These are phyloP conservation scores for Drosophila gaucha DNA, from an alignment of 2,888 invertebrate genomes.

Conservation along the genomic window DNA sequence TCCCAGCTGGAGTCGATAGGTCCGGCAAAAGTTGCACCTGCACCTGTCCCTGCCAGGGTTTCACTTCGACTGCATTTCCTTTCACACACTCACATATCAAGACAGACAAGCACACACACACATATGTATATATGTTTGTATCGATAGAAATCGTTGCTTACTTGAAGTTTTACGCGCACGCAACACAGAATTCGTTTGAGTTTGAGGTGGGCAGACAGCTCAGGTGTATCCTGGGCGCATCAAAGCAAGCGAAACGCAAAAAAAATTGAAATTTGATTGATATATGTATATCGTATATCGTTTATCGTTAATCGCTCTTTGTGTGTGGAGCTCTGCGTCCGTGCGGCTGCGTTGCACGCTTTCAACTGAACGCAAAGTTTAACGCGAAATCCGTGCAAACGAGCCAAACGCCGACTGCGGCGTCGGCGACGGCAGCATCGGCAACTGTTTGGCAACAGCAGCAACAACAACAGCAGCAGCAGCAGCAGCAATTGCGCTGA, in stretches of 20 bases:
- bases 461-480: conserved; percentile 17
- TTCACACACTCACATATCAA: conserved; percentile 20
- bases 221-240: conserved; percentile 40
- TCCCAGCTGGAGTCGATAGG: conserved; percentile 28
- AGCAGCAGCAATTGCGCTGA: conserved; percentile 23
- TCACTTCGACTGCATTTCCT: conserved; percentile 47
- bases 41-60: conserved; percentile 35
- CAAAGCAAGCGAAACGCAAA: conserved; percentile 21
- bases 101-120: not conserved
- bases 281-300: conserved; percentile 17
- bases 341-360: conserved; percentile 78
- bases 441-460: conserved; percentile 53
- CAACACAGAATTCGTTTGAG: conserved; percentile 7
- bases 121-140: not conserved
- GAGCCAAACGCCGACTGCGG: conserved; percentile 27
- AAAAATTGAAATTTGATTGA: not conserved
- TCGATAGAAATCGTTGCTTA: conserved; percentile 46
- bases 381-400: conserved; percentile 71
- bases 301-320: conserved; percentile 37
- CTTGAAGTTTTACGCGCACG: conserved; percentile 59
- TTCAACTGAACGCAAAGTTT: conserved; percentile 71
- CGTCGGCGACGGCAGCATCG: conserved; percentile 37
- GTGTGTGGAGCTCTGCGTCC: conserved; percentile 60
- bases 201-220: conserved; percentile 5
- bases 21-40: conserved; percentile 19